Conservation (phyloP, 1,140 invertebrate genomes). For the Adelges cooleyi region DNA sequence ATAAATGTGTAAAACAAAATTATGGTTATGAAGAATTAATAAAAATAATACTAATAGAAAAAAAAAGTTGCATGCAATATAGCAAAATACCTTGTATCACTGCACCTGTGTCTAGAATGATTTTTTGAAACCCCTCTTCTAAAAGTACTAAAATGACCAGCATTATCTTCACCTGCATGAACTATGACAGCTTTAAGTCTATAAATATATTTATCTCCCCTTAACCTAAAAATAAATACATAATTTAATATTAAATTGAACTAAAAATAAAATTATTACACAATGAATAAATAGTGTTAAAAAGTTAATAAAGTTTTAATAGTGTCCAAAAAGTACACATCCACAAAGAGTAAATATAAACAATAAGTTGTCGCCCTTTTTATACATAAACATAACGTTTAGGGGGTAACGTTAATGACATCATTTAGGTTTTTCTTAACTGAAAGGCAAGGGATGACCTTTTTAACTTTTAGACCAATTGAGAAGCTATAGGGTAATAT, state of each 20-base stretch:
- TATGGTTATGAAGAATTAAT: neutral
- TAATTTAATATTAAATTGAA: neutral
- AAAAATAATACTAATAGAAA: neutral
- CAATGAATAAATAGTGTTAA: neutral
- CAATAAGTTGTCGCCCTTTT: no score
- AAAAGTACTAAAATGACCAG: constrained; percentile 87
- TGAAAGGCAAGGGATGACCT: no score
- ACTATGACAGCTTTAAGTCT: constrained; percentile 73
- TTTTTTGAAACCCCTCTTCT: constrained; percentile 47
- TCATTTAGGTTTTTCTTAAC: no score
- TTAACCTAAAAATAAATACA: constrained; percentile 12
- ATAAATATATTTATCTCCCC: constrained; percentile 45
- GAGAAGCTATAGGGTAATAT: no score
- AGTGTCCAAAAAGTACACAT: no score
- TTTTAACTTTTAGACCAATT: no score
- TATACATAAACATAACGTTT: no score
- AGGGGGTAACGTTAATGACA: no score
- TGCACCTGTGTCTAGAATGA: constrained; percentile 34
- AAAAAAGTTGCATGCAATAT: constrained; percentile 2
- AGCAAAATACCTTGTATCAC: constrained; percentile 29
- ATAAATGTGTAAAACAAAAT: no score
- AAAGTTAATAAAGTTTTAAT: neutral
- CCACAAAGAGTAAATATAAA: no score
- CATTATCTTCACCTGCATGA: constrained; percentile 70
- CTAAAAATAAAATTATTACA: neutral